Evolutionary conservation across 1,140 invertebrate species (phyloP).

Genomic region (Tenebrio molitor): DNA sequence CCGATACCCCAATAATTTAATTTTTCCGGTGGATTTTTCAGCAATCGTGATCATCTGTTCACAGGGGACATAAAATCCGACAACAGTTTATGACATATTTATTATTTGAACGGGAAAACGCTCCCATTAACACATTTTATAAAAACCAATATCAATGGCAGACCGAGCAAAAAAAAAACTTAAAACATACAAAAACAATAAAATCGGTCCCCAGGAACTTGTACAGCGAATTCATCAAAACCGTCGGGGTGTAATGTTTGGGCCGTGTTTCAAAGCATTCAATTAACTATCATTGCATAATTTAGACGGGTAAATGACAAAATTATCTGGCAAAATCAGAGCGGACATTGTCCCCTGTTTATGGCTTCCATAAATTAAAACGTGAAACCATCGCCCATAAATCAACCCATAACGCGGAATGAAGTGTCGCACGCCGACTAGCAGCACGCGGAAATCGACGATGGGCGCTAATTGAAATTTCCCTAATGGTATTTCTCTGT

Average conservation of each 20-base stretch:
- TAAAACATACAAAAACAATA: too few relatives aligned
- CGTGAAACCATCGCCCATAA: slow-evolving; percentile 14
- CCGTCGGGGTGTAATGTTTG: not conserved
- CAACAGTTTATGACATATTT: slow-evolving; percentile 22
- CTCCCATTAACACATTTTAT: slow-evolving; percentile 39
- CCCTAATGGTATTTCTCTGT: slow-evolving; percentile 60
- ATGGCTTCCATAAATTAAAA: slow-evolving; percentile 39
- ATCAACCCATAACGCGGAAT: slow-evolving; percentile 34
- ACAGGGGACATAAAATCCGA: not conserved
- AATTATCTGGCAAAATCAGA: slow-evolving; percentile 40
- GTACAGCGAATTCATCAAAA: slow-evolving; percentile 16
- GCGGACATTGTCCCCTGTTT: slow-evolving; percentile 42
- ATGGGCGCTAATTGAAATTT: slow-evolving; percentile 57
- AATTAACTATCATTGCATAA: slow-evolving; percentile 43
- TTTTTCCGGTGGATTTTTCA: slow-evolving; percentile 4
- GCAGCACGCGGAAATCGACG: slow-evolving; percentile 8
- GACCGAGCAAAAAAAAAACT: not conserved
- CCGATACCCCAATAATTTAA: not conserved
- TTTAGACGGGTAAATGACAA: slow-evolving; percentile 36
- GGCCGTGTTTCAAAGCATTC: slow-evolving; percentile 30
- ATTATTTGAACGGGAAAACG: slow-evolving; percentile 31
- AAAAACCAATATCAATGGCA: slow-evolving; percentile 37
- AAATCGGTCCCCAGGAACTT: too few relatives aligned
- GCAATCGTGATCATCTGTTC: not conserved
- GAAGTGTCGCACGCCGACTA: slow-evolving; percentile 7